Base-by-base conservation (phyloP, 1,140 invertebrate species). In the Drosophila navojoa region DNA sequence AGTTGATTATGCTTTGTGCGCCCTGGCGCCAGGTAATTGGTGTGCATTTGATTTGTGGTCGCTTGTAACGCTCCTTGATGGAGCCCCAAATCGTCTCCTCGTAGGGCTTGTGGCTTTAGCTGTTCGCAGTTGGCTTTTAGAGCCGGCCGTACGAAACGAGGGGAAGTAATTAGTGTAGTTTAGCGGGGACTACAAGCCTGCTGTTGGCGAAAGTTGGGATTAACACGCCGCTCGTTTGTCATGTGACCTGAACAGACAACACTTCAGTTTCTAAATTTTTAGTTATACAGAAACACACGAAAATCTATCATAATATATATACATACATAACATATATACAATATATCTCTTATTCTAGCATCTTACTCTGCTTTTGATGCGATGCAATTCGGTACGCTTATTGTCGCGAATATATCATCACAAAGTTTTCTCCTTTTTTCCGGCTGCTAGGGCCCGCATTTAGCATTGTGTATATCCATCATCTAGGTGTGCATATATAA, bases 81-180 rank as follows among this genome's bases (percentile, higher is more conserved):
- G 74, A 81, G 69, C 52, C 38, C 47, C 62, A 75, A 27, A 40
- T 16, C 15, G 52, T 16, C 52, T 19, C n/a, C 52, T 19, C n/a
- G 9, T 0, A 15, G 27, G n/a, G 27, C n/a, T 5, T 29, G 50
- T 54, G 35, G 10, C 59, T 9, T 19, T 29, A 29, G 2, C 27
- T 29, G 4, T 29, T 29, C 4, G 27, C 4, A 5, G 27, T 29
- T 29, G 27, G 27, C 27, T 29, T 29, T 29, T 29, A 6, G 27
- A 6, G 55, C 40, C 19, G 42, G 15, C 11, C 44, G 16, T 27
- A 61, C 35, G 29, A 64, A 76, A 63, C 57, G 68, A 77, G 76
- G 78, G 81, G 84, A 87, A 79, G 82, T 82, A 87, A 87, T 87
- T 87, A 87, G 82, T 89, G 84, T 87, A 82, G 82, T 79, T 86